Evolutionary conservation across 1,140 invertebrate genomes (phyloP).

Genomic region (Phthorimaea operculella): DNA sequence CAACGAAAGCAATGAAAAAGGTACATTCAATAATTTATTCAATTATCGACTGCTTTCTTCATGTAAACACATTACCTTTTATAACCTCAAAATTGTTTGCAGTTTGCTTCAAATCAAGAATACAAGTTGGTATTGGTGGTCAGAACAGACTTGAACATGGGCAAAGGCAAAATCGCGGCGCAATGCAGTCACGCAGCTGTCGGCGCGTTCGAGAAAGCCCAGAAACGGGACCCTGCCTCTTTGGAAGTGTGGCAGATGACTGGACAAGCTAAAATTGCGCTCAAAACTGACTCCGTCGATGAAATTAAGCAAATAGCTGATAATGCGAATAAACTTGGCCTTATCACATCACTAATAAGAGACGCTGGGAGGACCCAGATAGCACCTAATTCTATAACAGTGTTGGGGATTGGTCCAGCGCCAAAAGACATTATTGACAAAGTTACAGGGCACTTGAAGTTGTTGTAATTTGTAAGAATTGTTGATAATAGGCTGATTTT

Average conservation of each 20-base stretch:
- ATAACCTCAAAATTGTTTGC: conserved; percentile 20
- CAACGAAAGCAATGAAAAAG: conserved; percentile 31
- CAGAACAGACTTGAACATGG: conserved; percentile 92
- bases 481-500: too few species aligned
- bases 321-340: conserved; percentile 74
- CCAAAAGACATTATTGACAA: conserved; percentile 78
- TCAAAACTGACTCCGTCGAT: conserved; percentile 78
- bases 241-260: conserved; percentile 79
- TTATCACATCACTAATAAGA: conserved; percentile 79
- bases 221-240: conserved; percentile 70
- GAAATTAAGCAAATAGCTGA: conserved; percentile 74
- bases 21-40: conserved; percentile 13
- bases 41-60: not conserved
- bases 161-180: conserved; percentile 93
- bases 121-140: conserved; percentile 89
- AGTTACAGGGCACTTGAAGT: conserved; percentile 89
- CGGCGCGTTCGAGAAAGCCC: conserved; percentile 78
- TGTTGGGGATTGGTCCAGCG: conserved; percentile 91
- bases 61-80: not conserved
- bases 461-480: conserved; percentile 70
- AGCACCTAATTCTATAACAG: conserved; percentile 84
- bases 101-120: conserved; percentile 59
- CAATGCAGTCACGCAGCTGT: conserved; percentile 93
- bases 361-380: conserved; percentile 95
- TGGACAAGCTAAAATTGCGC: conserved; percentile 87